phyloP scores from a whole-genome alignment of 2,113 vertebrate species.

The Crotalus horridus region DNA sequence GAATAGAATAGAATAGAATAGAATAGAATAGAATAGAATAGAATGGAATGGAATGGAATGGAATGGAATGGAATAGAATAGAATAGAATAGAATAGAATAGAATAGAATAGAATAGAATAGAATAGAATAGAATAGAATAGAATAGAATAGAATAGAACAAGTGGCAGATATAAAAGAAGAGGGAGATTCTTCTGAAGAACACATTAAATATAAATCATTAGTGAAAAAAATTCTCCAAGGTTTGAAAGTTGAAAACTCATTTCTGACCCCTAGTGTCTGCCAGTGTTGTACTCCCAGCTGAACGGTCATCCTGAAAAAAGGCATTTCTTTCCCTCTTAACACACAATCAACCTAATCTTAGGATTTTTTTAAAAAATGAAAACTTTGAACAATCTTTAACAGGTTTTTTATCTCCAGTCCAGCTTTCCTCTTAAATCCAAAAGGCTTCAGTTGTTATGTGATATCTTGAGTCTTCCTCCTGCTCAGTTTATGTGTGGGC shows the following conservation, averaged over 20 bases:
- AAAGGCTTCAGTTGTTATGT: neutral
- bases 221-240: fast-evolving
- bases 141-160: neutral
- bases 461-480: neutral
- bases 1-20: no score
- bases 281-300: neutral
- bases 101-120: no score
- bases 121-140: no score
- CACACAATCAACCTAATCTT: neutral
- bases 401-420: neutral
- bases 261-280: constrained; percentile 70
- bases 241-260: constrained; percentile 40
- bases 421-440: neutral
- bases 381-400: neutral
- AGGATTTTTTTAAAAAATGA: neutral
- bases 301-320: neutral
- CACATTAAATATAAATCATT: neutral
- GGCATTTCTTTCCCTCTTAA: neutral
- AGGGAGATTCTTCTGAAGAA: constrained; percentile 1
- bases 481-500: neutral
- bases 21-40: no score
- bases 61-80: no score
- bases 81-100: no score
- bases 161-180: neutral
- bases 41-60: no score